These are phyloP conservation scores for Chloebia gouldiae DNA, from an alignment of 2,113 vertebrate genomes.

Conservation along the genomic window DNA sequence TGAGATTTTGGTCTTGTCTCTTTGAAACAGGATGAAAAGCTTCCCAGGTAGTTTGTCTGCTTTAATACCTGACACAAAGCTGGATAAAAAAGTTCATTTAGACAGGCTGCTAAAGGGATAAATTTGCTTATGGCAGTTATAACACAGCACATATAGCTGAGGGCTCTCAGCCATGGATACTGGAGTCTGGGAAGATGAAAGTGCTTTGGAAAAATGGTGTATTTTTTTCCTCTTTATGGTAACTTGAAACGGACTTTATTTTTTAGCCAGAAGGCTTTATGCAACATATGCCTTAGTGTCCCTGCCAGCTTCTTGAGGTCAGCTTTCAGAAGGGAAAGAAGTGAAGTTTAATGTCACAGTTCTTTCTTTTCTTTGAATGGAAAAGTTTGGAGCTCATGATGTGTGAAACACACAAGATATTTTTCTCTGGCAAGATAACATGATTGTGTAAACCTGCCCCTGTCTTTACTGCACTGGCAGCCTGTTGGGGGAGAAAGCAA, in stretches of 20 bases:
- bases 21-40: neutral
- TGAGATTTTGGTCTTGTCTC: neutral
- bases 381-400: neutral
- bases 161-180: neutral
- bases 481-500: neutral
- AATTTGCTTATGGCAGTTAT: neutral
- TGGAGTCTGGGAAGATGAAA: neutral
- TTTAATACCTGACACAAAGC: neutral
- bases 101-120: neutral
- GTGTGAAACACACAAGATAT: neutral
- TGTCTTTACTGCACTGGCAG: neutral
- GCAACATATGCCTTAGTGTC: neutral
- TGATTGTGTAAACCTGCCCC: neutral
- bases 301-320: neutral
- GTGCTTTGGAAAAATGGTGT: neutral
- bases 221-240: neutral
- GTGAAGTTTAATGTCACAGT: neutral
- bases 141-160: neutral
- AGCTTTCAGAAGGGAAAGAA: neutral
- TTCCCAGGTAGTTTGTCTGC: neutral
- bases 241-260: neutral
- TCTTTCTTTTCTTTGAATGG: neutral
- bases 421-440: neutral
- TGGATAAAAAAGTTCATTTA: neutral
- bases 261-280: neutral